Evolutionary conservation across 2,113 vertebrate genomes (phyloP), one percentile per base, ranked within the genome.

Genomic region (Cisticola juncidis): DNA sequence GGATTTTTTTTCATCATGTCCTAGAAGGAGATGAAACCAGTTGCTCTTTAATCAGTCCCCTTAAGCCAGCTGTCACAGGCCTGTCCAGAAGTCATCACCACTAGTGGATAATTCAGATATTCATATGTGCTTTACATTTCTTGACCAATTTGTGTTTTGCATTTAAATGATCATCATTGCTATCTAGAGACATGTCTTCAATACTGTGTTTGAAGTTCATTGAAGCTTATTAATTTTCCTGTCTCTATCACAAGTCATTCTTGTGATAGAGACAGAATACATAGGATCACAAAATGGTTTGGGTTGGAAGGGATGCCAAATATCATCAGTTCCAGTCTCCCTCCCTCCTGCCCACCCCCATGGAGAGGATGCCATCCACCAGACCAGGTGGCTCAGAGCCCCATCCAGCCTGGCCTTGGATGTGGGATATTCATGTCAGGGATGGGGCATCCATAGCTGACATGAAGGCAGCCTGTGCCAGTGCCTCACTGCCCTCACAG

Each of bases 231-330:
- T 61, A 64, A 50, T 86, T 86, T 70, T 73, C 53, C 42, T 73
- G 26, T 83, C 51, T 36, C 45, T 83, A 66, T 25, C 33, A 44
- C 11, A 31, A 86, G 33, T 80, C 33, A 47, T 73, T 92, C 50
- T 96, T n/a, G n/a, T n/a, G n/a, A n/a, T n/a, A n/a, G n/a, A n/a
- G n/a, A 81, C 38, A 83, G 73, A 93, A 54, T 33, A 33, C 12
- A 33, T 23, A 48, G 25, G 25, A 56, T 70, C 31, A 56, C 38
- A 45, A 45, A 69, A 56, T 36, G 13, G 18, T 77, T 90, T 62
- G 26, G 5, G 56, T 70, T 56, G 42, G 62, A 77, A 48, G 40
- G 40, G 31, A 42, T 18, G 22, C 29, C 48, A 24, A 8, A 48
- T 25, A 20, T 69, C 21, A 40, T 20, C 22, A 18, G 12, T 69